These are phyloP conservation scores for Cromileptes altivelis DNA, from an alignment of 2,113 vertebrate genomes.

Conservation along the genomic window DNA sequence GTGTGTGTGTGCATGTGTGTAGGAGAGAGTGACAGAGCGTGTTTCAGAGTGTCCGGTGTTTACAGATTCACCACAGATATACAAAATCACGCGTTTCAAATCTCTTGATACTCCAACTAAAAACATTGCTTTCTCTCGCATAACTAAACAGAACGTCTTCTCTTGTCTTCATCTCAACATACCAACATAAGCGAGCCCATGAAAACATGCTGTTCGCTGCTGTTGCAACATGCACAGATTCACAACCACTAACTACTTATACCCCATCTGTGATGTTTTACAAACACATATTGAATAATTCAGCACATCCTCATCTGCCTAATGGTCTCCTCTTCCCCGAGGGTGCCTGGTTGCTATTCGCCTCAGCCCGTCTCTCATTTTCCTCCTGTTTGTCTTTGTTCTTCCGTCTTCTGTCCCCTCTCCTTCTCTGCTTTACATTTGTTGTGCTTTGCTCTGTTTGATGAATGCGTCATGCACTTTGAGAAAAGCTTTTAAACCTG, in stretches of 20 bases:
- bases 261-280: constrained; percentile 75
- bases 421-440: constrained; percentile 11
- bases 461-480: constrained; percentile 10
- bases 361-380: constrained; percentile 42
- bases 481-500: constrained; percentile 12
- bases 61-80: constrained; percentile 1
- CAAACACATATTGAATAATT: constrained; percentile 77
- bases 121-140: constrained; percentile 8
- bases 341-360: constrained; percentile 51
- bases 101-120: constrained; percentile 14
- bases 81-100: background rate
- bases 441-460: constrained; percentile 1
- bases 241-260: constrained; percentile 53
- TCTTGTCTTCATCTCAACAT: constrained; percentile 20
- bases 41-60: constrained; percentile 27
- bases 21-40: background rate
- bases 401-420: constrained; percentile 1
- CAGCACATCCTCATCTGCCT: constrained; percentile 70
- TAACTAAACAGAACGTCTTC: background rate
- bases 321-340: constrained; percentile 59
- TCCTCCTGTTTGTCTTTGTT: constrained; percentile 27
- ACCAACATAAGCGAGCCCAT: background rate
- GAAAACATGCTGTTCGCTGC: constrained; percentile 28
- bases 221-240: constrained; percentile 47
- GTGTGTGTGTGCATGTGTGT: background rate